Base-by-base conservation (phyloP, 1,140 invertebrate genomes). In the Drosophila teissieri region DNA sequence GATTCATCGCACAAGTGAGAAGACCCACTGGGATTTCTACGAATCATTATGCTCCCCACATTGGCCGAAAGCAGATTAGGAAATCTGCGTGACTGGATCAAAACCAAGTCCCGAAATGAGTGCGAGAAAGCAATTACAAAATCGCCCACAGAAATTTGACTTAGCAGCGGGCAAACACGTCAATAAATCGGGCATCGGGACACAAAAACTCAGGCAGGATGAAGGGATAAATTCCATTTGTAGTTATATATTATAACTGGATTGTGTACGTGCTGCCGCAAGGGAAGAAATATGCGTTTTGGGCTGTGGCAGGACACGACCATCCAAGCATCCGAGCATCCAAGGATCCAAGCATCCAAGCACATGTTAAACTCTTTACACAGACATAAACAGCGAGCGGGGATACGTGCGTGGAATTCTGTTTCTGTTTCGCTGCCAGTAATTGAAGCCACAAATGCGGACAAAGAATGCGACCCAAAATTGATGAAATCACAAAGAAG, bases 361-460 rank as follows among this genome's bases (percentile, higher is more conserved):
- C 76, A 89, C 80, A 89, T 84, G 77, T 89, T 89, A 89, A 89
- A 89, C 84, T 89, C 77, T 89, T 89, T 84, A 89, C 84, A 90
- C 77, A 75, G 69, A 89, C 84, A 89, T 89, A 89, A 89, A 89
- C 73, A 84, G 77, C 68, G 85, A 74, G 45, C 73, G 73, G 79
- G 61, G 72, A 78, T 89, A 89, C 84, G 84, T 89, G 84, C 80
- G 68, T 80, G 44, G 84, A 82, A 89, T 89, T 77, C 85, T 64
- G 78, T 70, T 89, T 77, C 85, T 64, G 78, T 70, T 37, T 51
- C 85, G 60, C 57, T 62, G 19, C 51, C 36, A 72, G 84, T 84
- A 89, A 89, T 89, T 80, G 84, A 84, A 82, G 84, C 55, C 72
- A 70, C 64, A 80, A 64, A 79, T 62, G 53, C 49, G 31, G 39